Evolutionary conservation across 1,140 invertebrate genomes (phyloP), one percentile per base, ranked within the genome.

Genomic region (Pseudobourletiella spinata): DNA sequence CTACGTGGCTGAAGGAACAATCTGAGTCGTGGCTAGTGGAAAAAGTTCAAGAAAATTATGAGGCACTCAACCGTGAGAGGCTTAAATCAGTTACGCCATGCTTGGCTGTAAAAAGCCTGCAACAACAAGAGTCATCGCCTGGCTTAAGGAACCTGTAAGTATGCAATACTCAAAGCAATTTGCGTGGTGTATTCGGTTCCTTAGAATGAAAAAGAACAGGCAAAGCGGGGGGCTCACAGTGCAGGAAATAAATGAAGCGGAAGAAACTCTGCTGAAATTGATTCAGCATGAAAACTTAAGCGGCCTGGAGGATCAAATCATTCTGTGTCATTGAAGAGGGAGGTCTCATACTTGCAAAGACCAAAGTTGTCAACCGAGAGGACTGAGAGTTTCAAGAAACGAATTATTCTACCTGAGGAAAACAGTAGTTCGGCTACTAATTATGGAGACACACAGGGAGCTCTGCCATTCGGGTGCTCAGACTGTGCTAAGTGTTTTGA

Each of bases 361-460:
- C 61, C 8, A 43, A 25, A 32, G 2, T 63, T 2, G 16, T 28
- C 2, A 6, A 29, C 2, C 24, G 42, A n/a, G n/a, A 30, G 2
- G 61, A 63, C 20, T 26, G 26, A 44, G 8, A 57, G 28, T 4
- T 64, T 63, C 30, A 32, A 35, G 14, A 32, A 24, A 3, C 72
- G 72, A 2, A 61, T 70, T 24, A 42, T 74, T 8, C 71, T 74
- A 48, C 63, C 71, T 44, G 54, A 24, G n/a, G 69, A 61, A 43
- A 54, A 73, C 28, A 2, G 46, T 64, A 26, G 66, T 68, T 35
- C 22, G 66, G 51, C 64, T 58, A n/a, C 28, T 71, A 54, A 54
- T 71, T 6, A 43, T 48, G 4, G 61, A 74, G 16, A 51, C 48
- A 24, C 72, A 73, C 67, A 48, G 60, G 14, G 54, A 57, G 2